Evolutionary conservation across 64 coral and sea anemone species (phyloP).

Genomic region (Stichodactyla mertensii): DNA sequence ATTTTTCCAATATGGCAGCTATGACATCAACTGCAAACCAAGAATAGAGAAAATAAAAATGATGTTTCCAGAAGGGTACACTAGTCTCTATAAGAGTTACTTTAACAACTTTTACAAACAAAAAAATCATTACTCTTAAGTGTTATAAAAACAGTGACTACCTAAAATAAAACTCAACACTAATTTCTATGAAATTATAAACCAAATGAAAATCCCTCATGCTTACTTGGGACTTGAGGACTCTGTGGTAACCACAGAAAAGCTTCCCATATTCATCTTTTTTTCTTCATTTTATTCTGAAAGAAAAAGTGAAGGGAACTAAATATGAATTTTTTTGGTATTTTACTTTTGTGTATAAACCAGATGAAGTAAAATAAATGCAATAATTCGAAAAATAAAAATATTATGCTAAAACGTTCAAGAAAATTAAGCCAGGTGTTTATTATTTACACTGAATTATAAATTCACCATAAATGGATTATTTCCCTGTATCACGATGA

Average conservation of each 20-base stretch:
- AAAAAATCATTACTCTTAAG: background rate
- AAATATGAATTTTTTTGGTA: background rate
- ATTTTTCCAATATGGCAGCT: too few species aligned
- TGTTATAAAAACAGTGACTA: background rate
- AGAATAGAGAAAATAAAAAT: too few species aligned
- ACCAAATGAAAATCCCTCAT: background rate
- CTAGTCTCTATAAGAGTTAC: too few species aligned
- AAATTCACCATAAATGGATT: background rate
- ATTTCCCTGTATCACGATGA: background rate
- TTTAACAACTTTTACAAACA: too few species aligned
- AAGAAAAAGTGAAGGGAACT: background rate
- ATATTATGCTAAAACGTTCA: background rate
- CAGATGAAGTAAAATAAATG: background rate
- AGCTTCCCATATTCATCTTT: conserved; percentile 31
- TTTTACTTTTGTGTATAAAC: background rate
- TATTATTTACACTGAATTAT: background rate
- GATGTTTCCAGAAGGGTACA: too few species aligned
- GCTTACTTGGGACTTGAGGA: conserved; percentile 10
- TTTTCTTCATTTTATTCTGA: conserved; percentile 15
- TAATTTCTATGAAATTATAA: background rate
- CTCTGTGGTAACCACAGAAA: conserved; percentile 37
- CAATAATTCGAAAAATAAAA: background rate
- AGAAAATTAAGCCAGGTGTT: background rate
- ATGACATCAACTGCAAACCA: too few species aligned
- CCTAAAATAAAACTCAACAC: background rate